Conservation (phyloP, 2,888 invertebrate genomes). For the Ischnura elegans region DNA sequence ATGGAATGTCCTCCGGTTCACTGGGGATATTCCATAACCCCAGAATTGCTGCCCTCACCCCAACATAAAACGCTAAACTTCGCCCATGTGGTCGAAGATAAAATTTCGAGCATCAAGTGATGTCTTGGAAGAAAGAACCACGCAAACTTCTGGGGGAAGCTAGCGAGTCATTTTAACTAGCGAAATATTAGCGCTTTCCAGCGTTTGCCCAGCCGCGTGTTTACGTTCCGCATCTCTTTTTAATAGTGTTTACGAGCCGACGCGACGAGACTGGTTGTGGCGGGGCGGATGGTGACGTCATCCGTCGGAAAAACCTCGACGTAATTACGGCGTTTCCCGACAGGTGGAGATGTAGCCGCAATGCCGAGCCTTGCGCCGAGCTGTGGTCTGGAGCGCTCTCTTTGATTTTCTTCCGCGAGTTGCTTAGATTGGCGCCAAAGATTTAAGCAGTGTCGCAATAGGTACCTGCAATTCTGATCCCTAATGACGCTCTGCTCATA, state of each 20-base stretch:
- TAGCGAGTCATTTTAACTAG: background rate
- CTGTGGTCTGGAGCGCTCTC: no score
- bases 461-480: background rate
- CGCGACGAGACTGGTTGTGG: background rate
- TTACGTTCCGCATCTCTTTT: background rate
- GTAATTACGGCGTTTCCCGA: slow-evolving; percentile 34
- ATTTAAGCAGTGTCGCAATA: background rate
- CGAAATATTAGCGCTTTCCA: background rate
- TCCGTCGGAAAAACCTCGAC: background rate
- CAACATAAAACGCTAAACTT: no score
- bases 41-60: no score
- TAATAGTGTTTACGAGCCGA: background rate
- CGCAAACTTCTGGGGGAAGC: background rate
- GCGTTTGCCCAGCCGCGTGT: background rate
- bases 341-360: slow-evolving; percentile 43
- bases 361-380: background rate
- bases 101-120: background rate
- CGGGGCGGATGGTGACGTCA: slow-evolving; percentile 30
- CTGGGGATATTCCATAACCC: no score
- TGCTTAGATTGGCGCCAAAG: background rate
- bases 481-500: background rate
- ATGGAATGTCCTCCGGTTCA: no score
- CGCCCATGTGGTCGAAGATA: no score
- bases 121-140: no score
- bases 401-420: no score